These are phyloP conservation scores for Tokudaia muenninki DNA, from an alignment of 2,797 vertebrate genomes.

Conservation along the genomic window DNA sequence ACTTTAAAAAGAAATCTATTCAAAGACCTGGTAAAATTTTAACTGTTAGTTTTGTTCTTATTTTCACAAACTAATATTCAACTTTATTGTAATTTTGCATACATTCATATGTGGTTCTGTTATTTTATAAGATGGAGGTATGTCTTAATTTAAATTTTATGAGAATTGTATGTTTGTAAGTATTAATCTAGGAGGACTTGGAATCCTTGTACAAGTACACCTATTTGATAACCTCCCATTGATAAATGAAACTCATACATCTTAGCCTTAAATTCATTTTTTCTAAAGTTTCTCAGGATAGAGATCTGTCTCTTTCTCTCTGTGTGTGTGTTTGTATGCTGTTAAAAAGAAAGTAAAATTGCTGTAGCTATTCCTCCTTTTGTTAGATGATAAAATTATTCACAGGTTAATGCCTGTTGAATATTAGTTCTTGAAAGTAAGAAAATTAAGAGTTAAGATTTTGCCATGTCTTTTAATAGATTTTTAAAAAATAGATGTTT, in stretches of 20 bases:
- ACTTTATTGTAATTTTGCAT: background rate
- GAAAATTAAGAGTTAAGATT: conserved; percentile 62
- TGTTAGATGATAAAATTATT: conserved; percentile 54
- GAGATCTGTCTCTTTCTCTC: background rate
- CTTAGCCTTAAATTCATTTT: conserved; percentile 47
- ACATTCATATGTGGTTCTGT: background rate
- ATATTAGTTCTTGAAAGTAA: conserved; percentile 65
- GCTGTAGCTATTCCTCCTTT: background rate
- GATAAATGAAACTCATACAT: conserved; percentile 36
- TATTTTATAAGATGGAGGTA: conserved; percentile 30
- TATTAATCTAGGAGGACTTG: conserved; percentile 16
- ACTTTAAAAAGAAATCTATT: background rate
- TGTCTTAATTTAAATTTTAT: conserved; percentile 45
- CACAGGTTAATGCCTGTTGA: conserved; percentile 16
- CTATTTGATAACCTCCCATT: conserved; percentile 1
- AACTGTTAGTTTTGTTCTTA: background rate
- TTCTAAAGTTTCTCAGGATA: conserved; percentile 57
- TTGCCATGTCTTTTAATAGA: background rate
- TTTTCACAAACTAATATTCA: background rate
- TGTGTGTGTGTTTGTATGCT: background rate
- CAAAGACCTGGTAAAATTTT: background rate
- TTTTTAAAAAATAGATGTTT: conserved; percentile 32
- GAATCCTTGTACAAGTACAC: background rate
- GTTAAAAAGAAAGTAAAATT: conserved; percentile 60
- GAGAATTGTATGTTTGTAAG: conserved; percentile 19